Percentiles rank a stretch among this genome's conserved stretches.
These are phyloP conservation scores for Eristalis pertinax DNA, from an alignment of 2,888 invertebrate genomes.

Conservation along the genomic window DNA sequence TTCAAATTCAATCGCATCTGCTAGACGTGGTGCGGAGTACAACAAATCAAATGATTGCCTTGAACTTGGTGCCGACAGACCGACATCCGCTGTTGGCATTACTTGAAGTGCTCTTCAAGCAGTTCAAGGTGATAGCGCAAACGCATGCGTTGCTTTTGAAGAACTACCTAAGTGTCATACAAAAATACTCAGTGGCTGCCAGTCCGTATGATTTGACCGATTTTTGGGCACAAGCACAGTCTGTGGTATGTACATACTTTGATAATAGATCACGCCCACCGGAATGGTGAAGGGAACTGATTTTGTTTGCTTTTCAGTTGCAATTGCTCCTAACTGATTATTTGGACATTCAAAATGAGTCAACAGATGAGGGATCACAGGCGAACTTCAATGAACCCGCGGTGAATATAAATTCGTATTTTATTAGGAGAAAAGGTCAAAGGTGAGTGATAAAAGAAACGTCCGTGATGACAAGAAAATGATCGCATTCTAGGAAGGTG, in stretches of 20 bases:
- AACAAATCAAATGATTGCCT: constrained; percentile 88
- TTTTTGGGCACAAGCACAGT: constrained; percentile 95
- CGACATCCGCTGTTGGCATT: constrained; percentile 84
- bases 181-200: constrained; percentile 82
- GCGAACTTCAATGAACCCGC: constrained; percentile 80
- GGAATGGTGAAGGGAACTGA: constrained; percentile 8
- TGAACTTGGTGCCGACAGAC: constrained; percentile 79
- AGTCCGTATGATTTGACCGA: constrained; percentile 87
- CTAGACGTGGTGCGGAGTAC: constrained; percentile 90
- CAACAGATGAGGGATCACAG: constrained; percentile 84
- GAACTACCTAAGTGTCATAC: constrained; percentile 85
- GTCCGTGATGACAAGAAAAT: not conserved
- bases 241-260: constrained; percentile 85
- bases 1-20: constrained; percentile 91
- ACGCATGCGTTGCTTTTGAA: constrained; percentile 88
- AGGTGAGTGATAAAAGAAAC: constrained; percentile 74
- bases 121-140: constrained; percentile 90
- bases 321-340: constrained; percentile 93
- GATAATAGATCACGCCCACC: not conserved
- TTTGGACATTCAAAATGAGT: constrained; percentile 91
- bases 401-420: constrained; percentile 82
- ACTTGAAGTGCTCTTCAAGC: constrained; percentile 89
- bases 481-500: too few relatives aligned
- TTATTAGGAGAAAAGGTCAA: constrained; percentile 80
- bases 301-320: constrained; percentile 83